Evolutionary conservation across 2,113 vertebrate species (phyloP), one percentile per base, ranked within the genome.

Genomic region (Budorcas taxicolor): DNA sequence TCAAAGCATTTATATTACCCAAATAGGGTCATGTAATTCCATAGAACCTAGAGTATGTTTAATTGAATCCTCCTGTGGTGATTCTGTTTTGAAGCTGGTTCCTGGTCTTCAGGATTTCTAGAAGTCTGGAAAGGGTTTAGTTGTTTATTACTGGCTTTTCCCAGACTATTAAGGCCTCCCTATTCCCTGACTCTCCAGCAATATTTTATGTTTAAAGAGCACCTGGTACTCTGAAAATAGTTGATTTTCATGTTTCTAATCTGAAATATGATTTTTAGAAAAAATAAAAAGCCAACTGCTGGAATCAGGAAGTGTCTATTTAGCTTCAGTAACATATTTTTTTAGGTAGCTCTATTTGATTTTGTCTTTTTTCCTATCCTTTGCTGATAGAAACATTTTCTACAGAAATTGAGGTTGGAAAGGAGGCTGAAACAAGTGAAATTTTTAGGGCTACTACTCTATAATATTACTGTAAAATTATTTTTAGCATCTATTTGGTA

Each of bases 161-260:
- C 47, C 45, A 87, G 57, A 90, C 29, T 74, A 45, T 40, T 91
- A 93, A 91, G 19, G 14, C 33, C 45, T 92, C 50, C 57, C 8
- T 80, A 74, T 7, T 45, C 85, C 78, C 47, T 14, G 7, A 8
- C 2, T 81, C 12, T 45, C 25, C 47, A 91, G 83, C 4, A 74
- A 92, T 91, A 87, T 94, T 97, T 96, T 95, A 89, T 78, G 94
- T 90, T 94, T 93, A 93, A 95, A 94, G 83, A 84, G 64, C 27
- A 85, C 47, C 74, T 93, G 52, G 92, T 90, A 93, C 50, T 91
- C 27, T 19, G 58, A 88, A 7, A 3, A 27, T 25, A 60, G 64
- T 95, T 96, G 95, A 95, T 93, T 97, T 94, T 96, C 40, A 87
- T 23, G 14, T 96, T 96, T 96, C 71, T 96, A 95, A 97, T 82